phyloP scores from a whole-genome alignment of 2,113 vertebrate species.

The Mesembrinibis cayennensis region DNA sequence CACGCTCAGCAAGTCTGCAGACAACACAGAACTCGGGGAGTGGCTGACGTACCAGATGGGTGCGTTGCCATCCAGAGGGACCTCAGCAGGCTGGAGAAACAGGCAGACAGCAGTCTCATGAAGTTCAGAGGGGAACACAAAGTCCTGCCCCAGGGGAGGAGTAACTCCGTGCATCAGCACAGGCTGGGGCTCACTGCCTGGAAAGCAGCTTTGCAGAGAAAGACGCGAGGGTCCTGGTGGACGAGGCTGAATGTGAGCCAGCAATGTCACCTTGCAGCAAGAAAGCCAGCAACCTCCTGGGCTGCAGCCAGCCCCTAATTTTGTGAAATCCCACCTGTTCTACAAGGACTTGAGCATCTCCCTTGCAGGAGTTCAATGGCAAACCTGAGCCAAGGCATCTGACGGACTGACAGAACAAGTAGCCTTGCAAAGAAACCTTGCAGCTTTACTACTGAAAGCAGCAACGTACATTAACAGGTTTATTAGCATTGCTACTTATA shows the following conservation, averaged over 20 bases:
- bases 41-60: accelerated
- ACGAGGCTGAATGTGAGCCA: not conserved
- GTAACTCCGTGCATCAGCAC: accelerated
- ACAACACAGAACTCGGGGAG: not conserved
- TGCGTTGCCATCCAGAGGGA: not conserved
- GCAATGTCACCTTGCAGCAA: not conserved
- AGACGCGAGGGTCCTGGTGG: not conserved
- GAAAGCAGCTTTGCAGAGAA: not conserved
- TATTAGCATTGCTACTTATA: not conserved
- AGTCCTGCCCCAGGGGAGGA: not conserved
- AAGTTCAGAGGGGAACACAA: not conserved
- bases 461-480: not conserved
- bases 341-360: not conserved
- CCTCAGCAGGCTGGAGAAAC: not conserved
- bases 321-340: not conserved
- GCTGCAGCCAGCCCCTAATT: not conserved
- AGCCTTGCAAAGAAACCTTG: not conserved
- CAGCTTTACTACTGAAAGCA: not conserved
- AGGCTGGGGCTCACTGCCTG: not conserved
- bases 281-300: not conserved
- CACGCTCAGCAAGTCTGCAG: not conserved
- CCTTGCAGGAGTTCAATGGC: not conserved
- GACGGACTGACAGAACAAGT: not conserved
- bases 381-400: not conserved
- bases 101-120: accelerated